Conservation (phyloP, 1,140 invertebrate genomes). For the Drosophila ohnishii region DNA sequence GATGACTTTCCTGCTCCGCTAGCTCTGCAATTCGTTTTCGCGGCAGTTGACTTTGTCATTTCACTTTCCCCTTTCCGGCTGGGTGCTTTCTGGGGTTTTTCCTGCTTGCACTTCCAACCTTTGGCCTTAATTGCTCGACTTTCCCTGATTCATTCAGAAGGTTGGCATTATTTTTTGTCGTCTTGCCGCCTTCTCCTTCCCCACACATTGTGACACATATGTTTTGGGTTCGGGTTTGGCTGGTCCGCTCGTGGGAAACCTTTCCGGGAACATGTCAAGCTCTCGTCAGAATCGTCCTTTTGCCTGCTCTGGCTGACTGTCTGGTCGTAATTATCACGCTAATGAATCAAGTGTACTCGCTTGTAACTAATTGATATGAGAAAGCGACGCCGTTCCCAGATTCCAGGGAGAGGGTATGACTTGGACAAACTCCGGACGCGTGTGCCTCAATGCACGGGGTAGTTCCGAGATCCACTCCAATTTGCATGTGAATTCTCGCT, state of each 20-base stretch:
- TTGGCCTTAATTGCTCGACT: conserved; percentile 50
- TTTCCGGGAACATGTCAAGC: conserved; percentile 48
- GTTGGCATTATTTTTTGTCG: conserved; percentile 57
- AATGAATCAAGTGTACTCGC: conserved; percentile 79
- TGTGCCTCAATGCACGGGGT: conserved; percentile 28
- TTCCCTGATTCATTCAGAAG: conserved; percentile 28
- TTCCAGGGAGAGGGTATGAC: conserved; percentile 33
- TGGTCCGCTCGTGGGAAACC: conserved; percentile 60
- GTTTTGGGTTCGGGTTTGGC: conserved; percentile 26
- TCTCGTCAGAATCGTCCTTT: conserved; percentile 45
- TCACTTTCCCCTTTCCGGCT: conserved; percentile 29
- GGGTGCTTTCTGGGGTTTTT: not conserved
- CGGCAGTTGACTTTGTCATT: conserved; percentile 68
- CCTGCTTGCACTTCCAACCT: conserved; percentile 24
- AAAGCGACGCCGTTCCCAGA: conserved; percentile 55
- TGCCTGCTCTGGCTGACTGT: conserved; percentile 20
- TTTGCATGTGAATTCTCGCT: conserved; percentile 60
- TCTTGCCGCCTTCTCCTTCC: not conserved
- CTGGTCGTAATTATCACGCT: conserved; percentile 77
- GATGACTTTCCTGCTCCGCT: conserved; percentile 68
- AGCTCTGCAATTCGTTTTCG: conserved; percentile 70
- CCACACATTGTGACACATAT: conserved; percentile 49
- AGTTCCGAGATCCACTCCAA: conserved; percentile 15
- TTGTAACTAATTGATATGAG: conserved; percentile 79
- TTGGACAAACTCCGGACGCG: conserved; percentile 19